Evolutionary conservation across 2,113 vertebrate species (phyloP).

Genomic region (Irena cyanogastra): DNA sequence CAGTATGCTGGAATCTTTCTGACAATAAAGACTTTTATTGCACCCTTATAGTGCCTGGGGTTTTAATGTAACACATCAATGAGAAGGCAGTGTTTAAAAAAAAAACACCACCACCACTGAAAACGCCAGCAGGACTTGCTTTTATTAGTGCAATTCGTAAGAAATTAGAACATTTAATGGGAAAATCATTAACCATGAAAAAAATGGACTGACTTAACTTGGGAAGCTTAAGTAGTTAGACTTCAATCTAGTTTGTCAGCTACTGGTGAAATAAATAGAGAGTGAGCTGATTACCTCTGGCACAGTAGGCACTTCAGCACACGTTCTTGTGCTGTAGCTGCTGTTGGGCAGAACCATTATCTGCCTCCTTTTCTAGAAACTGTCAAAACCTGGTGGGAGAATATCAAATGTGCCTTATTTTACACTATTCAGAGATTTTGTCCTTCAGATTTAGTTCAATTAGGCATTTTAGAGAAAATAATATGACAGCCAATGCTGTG

Average conservation of each 20-base stretch:
- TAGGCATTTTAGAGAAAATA: neutral
- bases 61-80: constrained; percentile 83
- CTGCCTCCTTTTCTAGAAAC: neutral
- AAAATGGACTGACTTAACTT: constrained; percentile 65
- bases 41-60: constrained; percentile 68
- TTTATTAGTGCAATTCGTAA: constrained; percentile 75
- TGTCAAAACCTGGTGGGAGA: neutral
- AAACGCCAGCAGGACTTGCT: constrained; percentile 68
- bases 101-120: neutral
- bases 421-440: neutral
- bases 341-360: neutral
- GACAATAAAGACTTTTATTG: constrained; percentile 58
- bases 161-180: constrained; percentile 77
- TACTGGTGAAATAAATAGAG: constrained; percentile 47
- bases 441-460: neutral
- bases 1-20: constrained; percentile 37
- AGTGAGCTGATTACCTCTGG: neutral
- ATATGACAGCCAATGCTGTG: neutral
- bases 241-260: constrained; percentile 66
- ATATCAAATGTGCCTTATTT: neutral
- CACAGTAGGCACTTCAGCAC: neutral
- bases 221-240: constrained; percentile 52
- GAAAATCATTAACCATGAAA: constrained; percentile 74
- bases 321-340: neutral
- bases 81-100: constrained; percentile 66